Base-by-base conservation (phyloP, 2,888 invertebrate genomes). In the Nesidiocoris tenuis region DNA sequence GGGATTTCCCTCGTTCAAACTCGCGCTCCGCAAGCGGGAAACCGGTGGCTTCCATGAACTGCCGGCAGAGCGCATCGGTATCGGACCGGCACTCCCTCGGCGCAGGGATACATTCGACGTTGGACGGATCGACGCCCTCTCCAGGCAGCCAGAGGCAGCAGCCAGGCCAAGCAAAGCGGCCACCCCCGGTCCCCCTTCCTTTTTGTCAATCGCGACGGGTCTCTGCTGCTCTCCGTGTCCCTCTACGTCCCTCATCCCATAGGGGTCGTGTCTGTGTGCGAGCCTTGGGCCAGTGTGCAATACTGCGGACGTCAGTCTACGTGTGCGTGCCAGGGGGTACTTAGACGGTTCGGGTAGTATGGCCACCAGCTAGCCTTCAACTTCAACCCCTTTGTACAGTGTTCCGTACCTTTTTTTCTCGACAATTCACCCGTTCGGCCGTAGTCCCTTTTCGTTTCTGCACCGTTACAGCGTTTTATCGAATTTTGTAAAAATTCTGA, bases 301-400 rank as follows among this genome's bases (percentile, higher is more conserved):
- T 39, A 39, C 39, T 39, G 39, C 39, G 39, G 39, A 39, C 39
- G 39, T 39, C 12, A 39, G 39, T 12, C 39, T 3, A 39, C 39
- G 39, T 39, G 39, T 39, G 39, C 39, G 39, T 39, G 39, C 39
- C 39, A 39, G 39, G 39, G n/a, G 39, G 39, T 39, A 39, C 39
- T 39, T 39, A 7, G 39, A 39, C 39, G 3, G 7, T 3, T 59
- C 59, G 59, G 17, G 59, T 72, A 72, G 72, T 72, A 72, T 72
- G 72, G 72, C 72, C 72, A 72, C 72, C 72, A 72, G 72, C 72
- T 72, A 72, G 72, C 72, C 72, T 63, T 72, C 61, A 25, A 25
- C 54, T 19, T 59, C 59, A 59, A 59, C 72, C 72, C 63, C 18
- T 63, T 61, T 19, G 71, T 57, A 19, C 61, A 39, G 72, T 39